phyloP scores from a whole-genome alignment of 2,797 vertebrate species.

The Leptoclinus maculatus region DNA sequence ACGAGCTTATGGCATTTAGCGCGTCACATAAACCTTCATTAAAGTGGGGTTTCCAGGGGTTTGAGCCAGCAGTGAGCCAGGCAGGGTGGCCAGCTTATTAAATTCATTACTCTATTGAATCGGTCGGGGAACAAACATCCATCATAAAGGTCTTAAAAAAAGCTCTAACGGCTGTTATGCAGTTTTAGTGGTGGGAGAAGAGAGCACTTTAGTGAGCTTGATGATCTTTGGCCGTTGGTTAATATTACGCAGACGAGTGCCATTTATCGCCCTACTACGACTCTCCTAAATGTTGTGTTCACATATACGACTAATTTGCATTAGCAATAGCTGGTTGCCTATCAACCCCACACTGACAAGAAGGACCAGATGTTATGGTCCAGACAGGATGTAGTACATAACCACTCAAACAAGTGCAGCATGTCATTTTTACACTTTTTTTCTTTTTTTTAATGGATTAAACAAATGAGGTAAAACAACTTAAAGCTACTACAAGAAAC shows the following conservation, averaged over 20 bases:
- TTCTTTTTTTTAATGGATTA: background rate
- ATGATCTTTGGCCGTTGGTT: conserved; percentile 4
- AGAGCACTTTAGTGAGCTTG: background rate
- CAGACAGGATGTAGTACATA: background rate
- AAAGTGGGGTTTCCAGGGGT: conserved; percentile 49
- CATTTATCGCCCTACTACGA: background rate
- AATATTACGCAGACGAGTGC: background rate
- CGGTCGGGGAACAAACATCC: conserved; percentile 37
- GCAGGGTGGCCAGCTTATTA: conserved; percentile 50
- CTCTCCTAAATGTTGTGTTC: conserved; percentile 3
- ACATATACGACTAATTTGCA: background rate
- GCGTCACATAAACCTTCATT: conserved; percentile 65
- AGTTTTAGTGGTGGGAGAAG: conserved; percentile 9
- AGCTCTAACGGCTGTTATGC: conserved; percentile 10
- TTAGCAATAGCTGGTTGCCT: background rate
- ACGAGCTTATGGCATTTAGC: conserved; percentile 44
- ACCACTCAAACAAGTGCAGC: background rate
- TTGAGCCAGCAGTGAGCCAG: conserved; percentile 31
- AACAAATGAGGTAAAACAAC: background rate
- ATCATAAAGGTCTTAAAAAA: conserved; percentile 37
- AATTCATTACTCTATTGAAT: conserved; percentile 62
- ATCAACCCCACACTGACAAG: background rate
- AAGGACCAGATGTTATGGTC: background rate
- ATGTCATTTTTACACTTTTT: background rate
- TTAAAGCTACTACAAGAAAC: background rate